Percentiles rank a stretch among this genome's conserved stretches.
These are phyloP conservation scores for Amniataba percoides DNA, from an alignment of 2,797 vertebrate genomes.

Conservation along the genomic window DNA sequence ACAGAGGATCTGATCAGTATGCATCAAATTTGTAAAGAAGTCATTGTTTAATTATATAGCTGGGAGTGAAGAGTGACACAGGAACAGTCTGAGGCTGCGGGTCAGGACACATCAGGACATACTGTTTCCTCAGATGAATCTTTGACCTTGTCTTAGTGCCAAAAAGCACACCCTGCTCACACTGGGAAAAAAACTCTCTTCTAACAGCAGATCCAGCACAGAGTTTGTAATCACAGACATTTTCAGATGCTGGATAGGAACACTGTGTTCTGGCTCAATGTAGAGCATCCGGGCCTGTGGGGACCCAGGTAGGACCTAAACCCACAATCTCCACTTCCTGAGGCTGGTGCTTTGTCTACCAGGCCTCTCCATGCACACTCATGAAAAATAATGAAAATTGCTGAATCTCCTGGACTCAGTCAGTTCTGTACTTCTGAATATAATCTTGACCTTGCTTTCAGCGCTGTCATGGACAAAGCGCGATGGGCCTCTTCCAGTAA, in stretches of 20 bases:
- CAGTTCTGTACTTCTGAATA: constrained; percentile 35
- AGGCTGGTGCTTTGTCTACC: constrained; percentile 30
- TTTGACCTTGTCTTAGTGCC: constrained; percentile 35
- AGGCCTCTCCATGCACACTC: constrained; percentile 24
- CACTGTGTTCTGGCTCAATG: constrained; percentile 37
- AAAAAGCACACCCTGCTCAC: constrained; percentile 8
- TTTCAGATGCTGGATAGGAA: constrained; percentile 38
- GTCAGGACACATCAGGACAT: constrained; percentile 17
- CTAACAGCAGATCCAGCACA: constrained; percentile 30
- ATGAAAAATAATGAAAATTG: constrained; percentile 1
- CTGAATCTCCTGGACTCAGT: constrained; percentile 50
- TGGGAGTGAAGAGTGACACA: neutral
- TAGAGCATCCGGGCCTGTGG: constrained; percentile 22
- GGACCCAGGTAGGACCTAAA: constrained; percentile 55
- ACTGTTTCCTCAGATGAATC: constrained; percentile 15
- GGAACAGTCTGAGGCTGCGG: neutral
- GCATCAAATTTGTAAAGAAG: neutral
- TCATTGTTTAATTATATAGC: neutral
- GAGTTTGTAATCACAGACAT: constrained; percentile 47
- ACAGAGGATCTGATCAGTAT: neutral
- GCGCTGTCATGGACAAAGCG: constrained; percentile 48
- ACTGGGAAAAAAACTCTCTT: neutral
- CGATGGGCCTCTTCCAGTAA: constrained; percentile 40
- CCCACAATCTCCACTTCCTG: constrained; percentile 36
- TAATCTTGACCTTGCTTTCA: constrained; percentile 52